Evolutionary conservation across 2,797 vertebrate species (phyloP).

Genomic region (Diplodus puntazzo): DNA sequence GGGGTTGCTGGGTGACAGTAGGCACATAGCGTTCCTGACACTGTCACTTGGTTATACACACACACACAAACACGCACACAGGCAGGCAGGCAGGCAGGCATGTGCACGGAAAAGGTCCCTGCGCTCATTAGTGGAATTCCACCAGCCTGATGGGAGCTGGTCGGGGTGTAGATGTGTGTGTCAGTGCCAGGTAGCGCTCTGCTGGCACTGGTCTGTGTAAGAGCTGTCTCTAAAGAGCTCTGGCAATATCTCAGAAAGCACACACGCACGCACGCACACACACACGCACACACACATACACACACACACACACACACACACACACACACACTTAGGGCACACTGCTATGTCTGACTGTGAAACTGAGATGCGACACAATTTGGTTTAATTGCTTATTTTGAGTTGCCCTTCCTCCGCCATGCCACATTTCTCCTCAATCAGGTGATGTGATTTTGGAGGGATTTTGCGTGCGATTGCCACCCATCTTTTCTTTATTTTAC

Average conservation of each 20-base stretch:
- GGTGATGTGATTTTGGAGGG: conserved; percentile 6
- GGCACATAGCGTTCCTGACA: conserved; percentile 27
- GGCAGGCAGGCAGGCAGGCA: conserved; percentile 11
- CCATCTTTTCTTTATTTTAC: conserved; percentile 25
- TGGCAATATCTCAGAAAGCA: conserved; percentile 56
- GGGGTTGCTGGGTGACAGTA: conserved; percentile 53
- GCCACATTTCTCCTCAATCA: conserved; percentile 26
- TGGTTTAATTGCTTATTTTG: conserved; percentile 58
- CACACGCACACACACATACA: conserved; percentile 10
- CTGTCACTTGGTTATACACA: conserved; percentile 32
- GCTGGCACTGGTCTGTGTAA: conserved; percentile 62
- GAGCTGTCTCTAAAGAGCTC: conserved; percentile 67
- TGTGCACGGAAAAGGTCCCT: conserved; percentile 53
- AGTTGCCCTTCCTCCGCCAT: conserved; percentile 31
- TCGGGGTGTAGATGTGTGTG: conserved; percentile 63
- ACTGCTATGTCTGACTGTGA: conserved; percentile 33
- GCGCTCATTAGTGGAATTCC: conserved; percentile 78
- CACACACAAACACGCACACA: background rate
- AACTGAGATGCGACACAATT: conserved; percentile 30
- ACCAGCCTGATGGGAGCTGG: conserved; percentile 65
- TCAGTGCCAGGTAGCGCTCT: conserved; percentile 61
- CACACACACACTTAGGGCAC: background rate
- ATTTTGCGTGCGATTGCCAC: conserved; percentile 18
- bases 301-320: conserved; percentile 20
- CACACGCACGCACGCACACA: conserved; percentile 24